Percentiles rank a stretch among this genome's conserved stretches.
Evolutionary conservation across 2,113 vertebrate species (phyloP).

Genomic region (Numida meleagris): DNA sequence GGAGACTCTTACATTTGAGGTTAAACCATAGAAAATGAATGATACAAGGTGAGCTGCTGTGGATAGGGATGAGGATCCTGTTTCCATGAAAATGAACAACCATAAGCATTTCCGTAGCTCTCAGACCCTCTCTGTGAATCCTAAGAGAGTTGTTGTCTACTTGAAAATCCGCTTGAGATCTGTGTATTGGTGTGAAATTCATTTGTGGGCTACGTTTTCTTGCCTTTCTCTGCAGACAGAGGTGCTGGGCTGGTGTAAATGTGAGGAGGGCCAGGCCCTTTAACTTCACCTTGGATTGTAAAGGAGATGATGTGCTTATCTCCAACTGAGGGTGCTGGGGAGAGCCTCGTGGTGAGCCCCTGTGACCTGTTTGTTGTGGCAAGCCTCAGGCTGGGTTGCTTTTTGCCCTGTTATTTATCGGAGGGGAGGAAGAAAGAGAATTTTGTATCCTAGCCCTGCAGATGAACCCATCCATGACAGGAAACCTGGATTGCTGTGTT

Average conservation of each 20-base stretch:
- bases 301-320: not conserved
- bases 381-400: not conserved
- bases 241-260: not conserved
- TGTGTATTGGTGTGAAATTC: not conserved
- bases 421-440: not conserved
- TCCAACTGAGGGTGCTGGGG: not conserved
- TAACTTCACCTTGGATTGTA: not conserved
- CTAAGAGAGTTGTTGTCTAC: not conserved
- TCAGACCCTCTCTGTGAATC: not conserved
- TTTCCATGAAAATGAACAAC: not conserved
- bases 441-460: not conserved
- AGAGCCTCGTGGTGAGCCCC: not conserved
- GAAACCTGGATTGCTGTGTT: not conserved
- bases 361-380: not conserved
- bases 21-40: slow-evolving; percentile 1
- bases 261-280: not conserved
- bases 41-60: not conserved
- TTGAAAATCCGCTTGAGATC: not conserved
- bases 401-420: not conserved
- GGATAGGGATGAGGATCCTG: not conserved
- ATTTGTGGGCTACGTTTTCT: not conserved
- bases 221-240: not conserved
- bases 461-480: not conserved
- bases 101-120: not conserved
- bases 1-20: not conserved